phyloP scores from a whole-genome alignment of 2,888 invertebrate species.

The Unio pictorum region DNA sequence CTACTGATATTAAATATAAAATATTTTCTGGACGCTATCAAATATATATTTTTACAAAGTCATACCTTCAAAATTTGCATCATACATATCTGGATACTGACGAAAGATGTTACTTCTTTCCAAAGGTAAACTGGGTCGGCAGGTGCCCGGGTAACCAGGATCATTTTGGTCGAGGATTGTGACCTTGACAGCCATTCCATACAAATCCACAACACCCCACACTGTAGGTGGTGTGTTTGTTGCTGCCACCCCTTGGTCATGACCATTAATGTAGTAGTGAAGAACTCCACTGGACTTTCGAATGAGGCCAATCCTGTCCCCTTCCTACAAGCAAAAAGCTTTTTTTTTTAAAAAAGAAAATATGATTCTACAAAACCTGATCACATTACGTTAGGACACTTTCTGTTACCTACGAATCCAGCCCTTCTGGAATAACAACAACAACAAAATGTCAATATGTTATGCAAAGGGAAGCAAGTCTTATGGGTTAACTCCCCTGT shows the following conservation, averaged over 20 bases:
- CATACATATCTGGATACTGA: conserved; percentile 54
- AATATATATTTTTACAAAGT: too few relatives aligned
- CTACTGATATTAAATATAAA: too few relatives aligned
- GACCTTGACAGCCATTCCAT: conserved; percentile 76
- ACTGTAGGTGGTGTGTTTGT: conserved; percentile 84
- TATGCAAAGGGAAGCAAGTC: too few relatives aligned
- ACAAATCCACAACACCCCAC: conserved; percentile 96
- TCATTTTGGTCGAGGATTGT: conserved; percentile 65
- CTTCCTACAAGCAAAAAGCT: conserved; percentile 76
- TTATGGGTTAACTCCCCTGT: too few relatives aligned
- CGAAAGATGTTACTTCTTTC: conserved; percentile 48
- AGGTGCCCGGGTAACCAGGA: conserved; percentile 46
- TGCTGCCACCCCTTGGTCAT: conserved; percentile 87
- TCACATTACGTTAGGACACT: too few relatives aligned
- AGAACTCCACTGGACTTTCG: conserved; percentile 86
- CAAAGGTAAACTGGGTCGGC: conserved; percentile 35
- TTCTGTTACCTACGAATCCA: too few relatives aligned
- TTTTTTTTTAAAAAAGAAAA: background rate
- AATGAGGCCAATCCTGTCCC: conserved; percentile 94
- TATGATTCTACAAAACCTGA: too few relatives aligned
- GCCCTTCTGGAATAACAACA: background rate
- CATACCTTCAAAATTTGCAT: conserved; percentile 22
- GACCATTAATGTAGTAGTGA: conserved; percentile 93
- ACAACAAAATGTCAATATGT: too few relatives aligned
- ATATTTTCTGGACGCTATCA: too few relatives aligned